These are phyloP conservation scores for Emydocephalus ijimae DNA, from an alignment of 2,113 vertebrate species.

Conservation along the genomic window DNA sequence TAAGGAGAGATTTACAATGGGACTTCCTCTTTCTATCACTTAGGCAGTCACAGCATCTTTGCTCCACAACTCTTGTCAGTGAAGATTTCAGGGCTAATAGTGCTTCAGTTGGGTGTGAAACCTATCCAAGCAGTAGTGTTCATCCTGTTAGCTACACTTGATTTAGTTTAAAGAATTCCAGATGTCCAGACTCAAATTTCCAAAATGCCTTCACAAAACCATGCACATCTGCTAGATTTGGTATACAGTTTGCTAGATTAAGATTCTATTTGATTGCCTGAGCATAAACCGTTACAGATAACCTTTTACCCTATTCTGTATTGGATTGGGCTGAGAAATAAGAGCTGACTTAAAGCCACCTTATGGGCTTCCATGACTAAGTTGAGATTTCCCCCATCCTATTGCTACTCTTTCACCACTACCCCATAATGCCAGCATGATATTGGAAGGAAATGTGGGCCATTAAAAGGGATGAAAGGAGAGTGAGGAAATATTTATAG, in stretches of 20 bases:
- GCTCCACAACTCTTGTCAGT: not conserved
- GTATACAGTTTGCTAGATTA: too few relatives aligned
- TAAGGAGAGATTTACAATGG: not conserved
- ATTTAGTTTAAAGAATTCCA: not conserved
- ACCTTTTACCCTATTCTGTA: not conserved
- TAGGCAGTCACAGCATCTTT: not conserved
- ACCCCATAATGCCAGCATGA: not conserved
- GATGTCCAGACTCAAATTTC: not conserved
- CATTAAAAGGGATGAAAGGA: not conserved
- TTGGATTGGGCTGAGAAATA: not conserved
- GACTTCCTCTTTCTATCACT: not conserved
- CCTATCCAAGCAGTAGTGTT: not conserved
- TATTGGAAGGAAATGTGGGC: not conserved
- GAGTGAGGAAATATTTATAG: not conserved
- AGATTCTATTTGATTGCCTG: not conserved
- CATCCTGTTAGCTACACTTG: not conserved
- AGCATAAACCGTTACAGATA: not conserved
- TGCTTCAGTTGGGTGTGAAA: not conserved
- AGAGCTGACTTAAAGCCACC: not conserved
- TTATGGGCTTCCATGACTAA: not conserved
- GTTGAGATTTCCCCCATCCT: not conserved
- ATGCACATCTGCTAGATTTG: not conserved
- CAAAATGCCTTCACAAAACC: not conserved
- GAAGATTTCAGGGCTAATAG: not conserved
- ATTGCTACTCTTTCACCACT: not conserved